Percentiles rank a stretch among this genome's conserved stretches.
Conservation (phyloP, 2,888 invertebrate genomes). For the Halocaridina rubra region DNA sequence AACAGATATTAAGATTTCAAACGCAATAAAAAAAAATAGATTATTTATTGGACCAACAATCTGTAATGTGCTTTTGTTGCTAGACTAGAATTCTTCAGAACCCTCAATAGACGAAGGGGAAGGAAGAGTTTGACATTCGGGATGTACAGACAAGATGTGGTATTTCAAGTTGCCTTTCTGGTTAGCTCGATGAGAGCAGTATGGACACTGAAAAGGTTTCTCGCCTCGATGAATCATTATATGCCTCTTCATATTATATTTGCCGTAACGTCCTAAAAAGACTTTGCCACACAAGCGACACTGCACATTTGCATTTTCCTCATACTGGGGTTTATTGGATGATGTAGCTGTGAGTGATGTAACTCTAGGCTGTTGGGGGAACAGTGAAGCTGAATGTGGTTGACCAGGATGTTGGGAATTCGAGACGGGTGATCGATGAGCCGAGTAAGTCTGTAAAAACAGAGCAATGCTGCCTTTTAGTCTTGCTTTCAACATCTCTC, state of each 20-base stretch:
- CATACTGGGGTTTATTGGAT: not conserved
- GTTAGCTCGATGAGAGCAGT: slow-evolving; percentile 50
- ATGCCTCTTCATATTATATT: slow-evolving; percentile 56
- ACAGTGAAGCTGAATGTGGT: not conserved
- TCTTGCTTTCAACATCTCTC: not conserved
- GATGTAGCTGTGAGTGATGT: not conserved
- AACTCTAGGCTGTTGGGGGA: not conserved
- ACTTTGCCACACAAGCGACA: slow-evolving; percentile 45
- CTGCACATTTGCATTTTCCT: slow-evolving; percentile 17
- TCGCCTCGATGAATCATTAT: slow-evolving; percentile 56
- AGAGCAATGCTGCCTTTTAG: slow-evolving; percentile 45
- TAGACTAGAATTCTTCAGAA: not conserved
- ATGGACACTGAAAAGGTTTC: slow-evolving; percentile 51
- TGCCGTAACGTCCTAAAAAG: slow-evolving; percentile 47
- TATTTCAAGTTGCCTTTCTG: slow-evolving; percentile 58
- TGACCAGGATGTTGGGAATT: not conserved
- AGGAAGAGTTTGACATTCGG: not conserved
- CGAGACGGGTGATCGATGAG: slow-evolving; percentile 6
- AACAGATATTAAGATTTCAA: too few relatives aligned
- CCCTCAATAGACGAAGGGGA: not conserved
- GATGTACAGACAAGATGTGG: slow-evolving; percentile 52
- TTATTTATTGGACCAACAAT: too few relatives aligned
- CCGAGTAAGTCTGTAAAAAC: slow-evolving; percentile 47
- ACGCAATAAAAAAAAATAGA: too few relatives aligned
- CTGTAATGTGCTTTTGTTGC: too few relatives aligned